Evolutionary conservation across 2,888 invertebrate species (phyloP), one percentile per base, ranked within the genome.

Genomic region (Machimus rusticus): DNA sequence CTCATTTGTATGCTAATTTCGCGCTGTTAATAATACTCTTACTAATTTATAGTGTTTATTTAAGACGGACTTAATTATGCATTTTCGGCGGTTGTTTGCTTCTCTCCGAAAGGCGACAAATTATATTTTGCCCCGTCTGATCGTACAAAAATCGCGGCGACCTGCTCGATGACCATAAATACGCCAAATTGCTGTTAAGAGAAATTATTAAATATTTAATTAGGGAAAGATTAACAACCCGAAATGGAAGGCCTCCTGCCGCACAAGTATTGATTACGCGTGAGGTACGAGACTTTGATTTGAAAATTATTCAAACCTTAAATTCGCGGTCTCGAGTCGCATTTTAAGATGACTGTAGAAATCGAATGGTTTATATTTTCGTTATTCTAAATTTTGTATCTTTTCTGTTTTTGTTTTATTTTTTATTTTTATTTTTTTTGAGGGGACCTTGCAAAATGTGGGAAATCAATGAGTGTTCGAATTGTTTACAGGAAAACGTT

Each of bases 1-100:
- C 86, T 86, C 57, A 86, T 86, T 86, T 86, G 86, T 78, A 86
- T 86, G 86, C 86, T 86, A 86, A 86, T 86, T 86, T 86, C 78
- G n/a, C 51, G 78, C 77, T 78, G 79, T 86, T 86, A 79, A 79
- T 79, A 78, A 86, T 86, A 86, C 86, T 79, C 78, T 86, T 37
- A 55, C 23, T 86, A 79, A 86, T 86, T 86, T 86, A 79, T 86
- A 57, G 78, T 57, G 78, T 79, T 86, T 86, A 57, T 57, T 79
- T 86, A 79, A 86, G 57, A 78, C 66, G n/a, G 78, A 79, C 86
- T 86, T 86, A 86, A 86, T 86, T 86, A 86, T 77, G 23, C 77
- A 86, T 78, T 84, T 85, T 85, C 74, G 85, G 74, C 74, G 39
- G 43, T 46, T 85, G 85, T 85, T 85, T 74, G 43, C 85, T 74